Conservation (phyloP, 2,888 invertebrate species). For the Rhynchonema sp. region DNA sequence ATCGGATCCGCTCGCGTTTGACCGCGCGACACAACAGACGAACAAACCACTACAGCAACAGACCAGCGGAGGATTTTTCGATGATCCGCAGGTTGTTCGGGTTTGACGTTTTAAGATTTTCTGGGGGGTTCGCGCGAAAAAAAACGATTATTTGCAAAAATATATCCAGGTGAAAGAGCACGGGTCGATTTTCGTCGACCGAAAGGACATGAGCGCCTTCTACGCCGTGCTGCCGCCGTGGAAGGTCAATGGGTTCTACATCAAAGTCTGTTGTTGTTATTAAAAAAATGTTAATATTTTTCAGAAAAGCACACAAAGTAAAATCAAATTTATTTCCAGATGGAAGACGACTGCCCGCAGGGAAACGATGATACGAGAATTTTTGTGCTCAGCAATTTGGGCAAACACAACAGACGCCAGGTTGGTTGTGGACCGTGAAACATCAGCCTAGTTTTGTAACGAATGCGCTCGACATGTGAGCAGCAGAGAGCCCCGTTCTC, state of each 20-base stretch:
- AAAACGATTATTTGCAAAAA: too few relatives aligned
- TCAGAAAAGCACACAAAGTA: too few relatives aligned
- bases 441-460: too few relatives aligned
- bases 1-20: too few relatives aligned
- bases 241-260: conserved; percentile 95
- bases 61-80: too few relatives aligned
- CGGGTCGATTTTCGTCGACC: conserved; percentile 58
- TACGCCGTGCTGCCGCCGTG: conserved; percentile 65
- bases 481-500: too few relatives aligned
- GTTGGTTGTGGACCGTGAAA: conserved; percentile 65
- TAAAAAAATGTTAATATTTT: too few relatives aligned
- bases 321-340: conserved; percentile 40
- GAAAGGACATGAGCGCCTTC: conserved; percentile 82
- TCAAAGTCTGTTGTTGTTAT: conserved; percentile 57
- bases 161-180: conserved; percentile 12
- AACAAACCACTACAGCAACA: too few relatives aligned
- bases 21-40: too few relatives aligned
- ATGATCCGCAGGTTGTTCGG: neutral
- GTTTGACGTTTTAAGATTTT: too few relatives aligned
- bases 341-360: conserved; percentile 93
- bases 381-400: conserved; percentile 80
- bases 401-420: conserved; percentile 61
- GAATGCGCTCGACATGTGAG: too few relatives aligned
- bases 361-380: conserved; percentile 93
- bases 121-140: too few relatives aligned